These are phyloP conservation scores for Hapalemur alaotrensis DNA, from an alignment of 2,797 vertebrate species.

Conservation along the genomic window DNA sequence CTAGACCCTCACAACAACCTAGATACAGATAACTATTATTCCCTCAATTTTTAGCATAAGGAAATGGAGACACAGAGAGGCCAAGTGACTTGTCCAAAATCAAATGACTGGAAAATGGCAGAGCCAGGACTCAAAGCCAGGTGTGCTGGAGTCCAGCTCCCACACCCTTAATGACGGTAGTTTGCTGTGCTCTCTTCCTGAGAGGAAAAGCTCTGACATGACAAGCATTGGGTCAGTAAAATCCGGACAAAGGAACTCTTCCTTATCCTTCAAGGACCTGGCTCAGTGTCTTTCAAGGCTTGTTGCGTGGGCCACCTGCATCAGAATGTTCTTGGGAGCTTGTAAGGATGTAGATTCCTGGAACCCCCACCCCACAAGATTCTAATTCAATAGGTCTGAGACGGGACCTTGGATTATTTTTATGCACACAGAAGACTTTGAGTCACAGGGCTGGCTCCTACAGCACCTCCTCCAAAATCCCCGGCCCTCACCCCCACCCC, in stretches of 20 bases:
- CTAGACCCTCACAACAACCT: not conserved
- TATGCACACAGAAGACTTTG: not conserved
- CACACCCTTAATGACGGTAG: not conserved
- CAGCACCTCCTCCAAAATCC: not conserved
- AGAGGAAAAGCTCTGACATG: not conserved
- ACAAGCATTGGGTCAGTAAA: not conserved
- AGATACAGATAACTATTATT: not conserved
- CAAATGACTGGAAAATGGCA: not conserved
- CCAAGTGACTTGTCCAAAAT: not conserved
- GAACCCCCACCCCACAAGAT: not conserved
- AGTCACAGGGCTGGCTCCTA: not conserved
- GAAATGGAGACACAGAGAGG: not conserved
- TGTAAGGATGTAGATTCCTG: not conserved
- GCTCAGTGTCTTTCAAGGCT: not conserved
- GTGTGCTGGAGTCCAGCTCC: not conserved
- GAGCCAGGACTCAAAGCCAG: not conserved
- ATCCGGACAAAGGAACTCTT: not conserved
- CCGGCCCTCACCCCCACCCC: not conserved
- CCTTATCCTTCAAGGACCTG: not conserved
- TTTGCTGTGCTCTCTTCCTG: not conserved
- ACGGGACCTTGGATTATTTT: not conserved
- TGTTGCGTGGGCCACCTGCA: not conserved
- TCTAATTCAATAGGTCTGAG: not conserved
- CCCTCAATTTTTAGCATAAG: constrained; percentile 34
- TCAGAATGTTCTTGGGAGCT: not conserved